A percentile compares a stretch with the other conserved stretches of the same genome.
Evolutionary conservation across 2,113 vertebrate genomes (phyloP).

Genomic region (Osmerus eperlanus): DNA sequence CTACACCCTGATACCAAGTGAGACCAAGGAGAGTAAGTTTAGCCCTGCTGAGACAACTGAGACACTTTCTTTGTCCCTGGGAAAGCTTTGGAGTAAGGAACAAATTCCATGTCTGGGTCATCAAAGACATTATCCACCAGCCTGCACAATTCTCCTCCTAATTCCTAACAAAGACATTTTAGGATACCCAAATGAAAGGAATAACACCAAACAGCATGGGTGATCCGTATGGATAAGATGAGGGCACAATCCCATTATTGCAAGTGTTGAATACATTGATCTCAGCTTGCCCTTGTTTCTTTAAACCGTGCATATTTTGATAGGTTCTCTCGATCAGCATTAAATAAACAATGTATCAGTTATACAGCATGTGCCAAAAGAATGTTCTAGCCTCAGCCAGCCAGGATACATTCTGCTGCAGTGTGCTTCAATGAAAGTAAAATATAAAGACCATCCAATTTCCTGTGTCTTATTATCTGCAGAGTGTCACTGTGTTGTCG

Average conservation of each 20-base stretch:
- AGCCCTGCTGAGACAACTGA: constrained; percentile 14
- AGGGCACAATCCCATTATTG: background rate
- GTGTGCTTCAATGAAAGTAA: background rate
- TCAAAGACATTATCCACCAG: constrained; percentile 5
- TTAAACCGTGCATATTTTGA: too few relatives aligned
- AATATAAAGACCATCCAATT: constrained; percentile 3
- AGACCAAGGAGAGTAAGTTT: constrained; percentile 23
- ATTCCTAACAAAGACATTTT: background rate
- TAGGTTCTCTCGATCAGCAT: too few relatives aligned
- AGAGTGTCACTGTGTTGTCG: constrained; percentile 24
- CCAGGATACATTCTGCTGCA: too few relatives aligned
- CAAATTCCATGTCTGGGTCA: constrained; percentile 1
- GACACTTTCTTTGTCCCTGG: constrained; percentile 4
- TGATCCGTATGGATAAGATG: background rate
- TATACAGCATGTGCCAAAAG: too few relatives aligned
- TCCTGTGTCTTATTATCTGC: constrained; percentile 17
- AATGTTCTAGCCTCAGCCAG: too few relatives aligned
- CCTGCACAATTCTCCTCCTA: background rate
- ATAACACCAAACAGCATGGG: background rate
- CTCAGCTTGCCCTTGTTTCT: too few relatives aligned
- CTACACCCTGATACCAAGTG: constrained; percentile 27
- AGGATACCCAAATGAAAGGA: constrained; percentile 2
- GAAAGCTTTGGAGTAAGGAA: constrained; percentile 6
- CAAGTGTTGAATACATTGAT: background rate
- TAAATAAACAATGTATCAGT: too few relatives aligned